Evolutionary conservation across 2,888 invertebrate genomes (phyloP).

Genomic region (Philhelius pedissequus): DNA sequence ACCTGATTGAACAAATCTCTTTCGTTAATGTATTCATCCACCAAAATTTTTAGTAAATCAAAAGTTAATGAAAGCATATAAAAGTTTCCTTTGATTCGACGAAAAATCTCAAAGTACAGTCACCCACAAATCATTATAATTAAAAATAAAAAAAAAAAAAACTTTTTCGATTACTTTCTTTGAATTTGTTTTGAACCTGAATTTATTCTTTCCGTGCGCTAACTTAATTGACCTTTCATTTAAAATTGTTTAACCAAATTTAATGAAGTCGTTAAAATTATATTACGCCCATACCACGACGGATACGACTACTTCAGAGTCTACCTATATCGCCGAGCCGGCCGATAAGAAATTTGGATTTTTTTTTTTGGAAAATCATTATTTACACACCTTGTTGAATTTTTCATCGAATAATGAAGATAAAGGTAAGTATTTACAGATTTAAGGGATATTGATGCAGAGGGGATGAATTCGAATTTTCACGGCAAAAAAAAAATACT

Average conservation of each 20-base stretch:
- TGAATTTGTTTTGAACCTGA: neutral
- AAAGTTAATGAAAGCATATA: neutral
- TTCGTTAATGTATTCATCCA: neutral
- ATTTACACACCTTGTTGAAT: constrained; percentile 12
- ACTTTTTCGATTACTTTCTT: neutral
- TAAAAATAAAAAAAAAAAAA: neutral
- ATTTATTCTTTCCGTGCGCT: neutral
- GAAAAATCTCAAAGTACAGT: neutral
- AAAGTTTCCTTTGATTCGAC: neutral
- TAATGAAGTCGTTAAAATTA: constrained; percentile 61
- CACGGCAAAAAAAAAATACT: neutral
- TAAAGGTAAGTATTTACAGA: neutral
- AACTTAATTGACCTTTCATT: constrained; percentile 51
- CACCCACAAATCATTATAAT: neutral
- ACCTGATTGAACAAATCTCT: neutral
- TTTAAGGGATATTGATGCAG: neutral
- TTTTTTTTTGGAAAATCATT: constrained; percentile 1
- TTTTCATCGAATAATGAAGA: neutral
- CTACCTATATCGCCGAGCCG: no score
- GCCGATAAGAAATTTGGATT: constrained; percentile 39
- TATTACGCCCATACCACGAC: constrained; percentile 11
- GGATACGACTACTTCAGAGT: neutral
- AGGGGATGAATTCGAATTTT: neutral
- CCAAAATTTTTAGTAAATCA: neutral
- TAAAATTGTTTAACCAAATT: constrained; percentile 36